Evolutionary conservation across 23 tunicate species (phyloP).

Genomic region (Ascidia mentula): DNA sequence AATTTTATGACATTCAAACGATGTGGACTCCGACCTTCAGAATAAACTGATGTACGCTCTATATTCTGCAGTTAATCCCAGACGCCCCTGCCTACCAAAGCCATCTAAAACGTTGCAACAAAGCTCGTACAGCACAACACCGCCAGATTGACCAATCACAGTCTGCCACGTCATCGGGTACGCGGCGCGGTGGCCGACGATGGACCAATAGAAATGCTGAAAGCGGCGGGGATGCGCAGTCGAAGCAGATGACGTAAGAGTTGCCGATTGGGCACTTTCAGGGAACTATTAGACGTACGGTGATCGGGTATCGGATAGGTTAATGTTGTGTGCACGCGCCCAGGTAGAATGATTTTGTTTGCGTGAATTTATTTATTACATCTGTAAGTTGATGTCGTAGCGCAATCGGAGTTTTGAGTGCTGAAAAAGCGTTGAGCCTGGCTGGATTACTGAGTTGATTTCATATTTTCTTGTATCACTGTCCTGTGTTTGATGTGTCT

Average conservation of each 20-base stretch:
- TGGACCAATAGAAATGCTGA: slow-evolving; percentile 17
- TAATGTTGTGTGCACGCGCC: not conserved
- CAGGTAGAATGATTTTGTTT: not conserved
- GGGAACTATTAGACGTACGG: slow-evolving; percentile 5
- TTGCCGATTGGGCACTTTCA: not conserved
- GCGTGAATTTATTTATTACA: too few species aligned
- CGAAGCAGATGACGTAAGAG: not conserved
- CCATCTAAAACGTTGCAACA: slow-evolving; percentile 47
- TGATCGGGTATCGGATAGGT: slow-evolving; percentile 8
- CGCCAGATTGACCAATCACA: slow-evolving; percentile 12
- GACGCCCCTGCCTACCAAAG: slow-evolving; percentile 93
- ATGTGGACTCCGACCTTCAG: too few species aligned
- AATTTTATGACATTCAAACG: too few species aligned
- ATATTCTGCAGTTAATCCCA: slow-evolving; percentile 39
- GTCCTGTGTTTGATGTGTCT: not conserved
- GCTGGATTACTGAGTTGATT: not conserved
- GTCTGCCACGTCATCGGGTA: slow-evolving; percentile 14
- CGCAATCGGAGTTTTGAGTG: not conserved
- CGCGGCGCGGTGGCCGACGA: slow-evolving; percentile 53
- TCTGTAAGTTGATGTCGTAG: too few species aligned
- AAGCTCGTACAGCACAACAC: slow-evolving; percentile 12
- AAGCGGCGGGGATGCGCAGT: not conserved
- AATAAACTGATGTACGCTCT: too few species aligned
- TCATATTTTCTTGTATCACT: not conserved
- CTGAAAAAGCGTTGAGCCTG: not conserved